Base-by-base conservation (phyloP, 2,888 invertebrate genomes). In the Unio delphinus region DNA sequence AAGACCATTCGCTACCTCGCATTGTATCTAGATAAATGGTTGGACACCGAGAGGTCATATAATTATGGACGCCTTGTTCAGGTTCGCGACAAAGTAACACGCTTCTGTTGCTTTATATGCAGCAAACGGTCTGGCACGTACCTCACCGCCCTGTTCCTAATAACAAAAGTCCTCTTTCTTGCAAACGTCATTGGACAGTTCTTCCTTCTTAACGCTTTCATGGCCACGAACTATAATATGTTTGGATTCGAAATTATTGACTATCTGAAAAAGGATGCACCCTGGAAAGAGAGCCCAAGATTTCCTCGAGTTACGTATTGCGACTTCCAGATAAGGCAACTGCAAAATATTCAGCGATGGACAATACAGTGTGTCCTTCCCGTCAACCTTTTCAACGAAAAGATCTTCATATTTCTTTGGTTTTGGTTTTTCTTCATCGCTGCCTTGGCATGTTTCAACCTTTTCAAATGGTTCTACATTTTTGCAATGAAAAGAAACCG, bases 131-230 rank as follows among this genome's bases (percentile, higher is more conserved):
- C 86, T 56, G 87, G 88, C 6, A 85, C 83, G 60, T 88, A 83
- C 70, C 80, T 88, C 1, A 81, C 86, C 7, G 83, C 84, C 0
- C 79, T 89, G 61, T 88, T 86, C 71, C 74, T 88, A 26, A 80
- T 86, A 65, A 72, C 83, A 57, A 88, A 89, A 72, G 64, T 82
- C 20, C 73, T 88, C 23, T 88, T 86, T 69, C 80, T 85, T 18
- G 74, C 72, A 60, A 89, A 89, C 73, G 82, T 87, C 30, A 82
- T 89, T 65, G 81, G 84, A 34, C 89, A 89, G 76, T 84, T 89
- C 64, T 87, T 84, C 74, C 73, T 87, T 15, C 79, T 87, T 55
- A 87, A 87, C 70, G 81, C 82, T 17, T 87, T 87, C 71, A 77
- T 87, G 73, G 80, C 86, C 17, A 86, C 83, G 56, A 81, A 84